These are phyloP conservation scores for Cyanoramphus novaezelandiae DNA, from an alignment of 2,113 vertebrate species.

Conservation along the genomic window DNA sequence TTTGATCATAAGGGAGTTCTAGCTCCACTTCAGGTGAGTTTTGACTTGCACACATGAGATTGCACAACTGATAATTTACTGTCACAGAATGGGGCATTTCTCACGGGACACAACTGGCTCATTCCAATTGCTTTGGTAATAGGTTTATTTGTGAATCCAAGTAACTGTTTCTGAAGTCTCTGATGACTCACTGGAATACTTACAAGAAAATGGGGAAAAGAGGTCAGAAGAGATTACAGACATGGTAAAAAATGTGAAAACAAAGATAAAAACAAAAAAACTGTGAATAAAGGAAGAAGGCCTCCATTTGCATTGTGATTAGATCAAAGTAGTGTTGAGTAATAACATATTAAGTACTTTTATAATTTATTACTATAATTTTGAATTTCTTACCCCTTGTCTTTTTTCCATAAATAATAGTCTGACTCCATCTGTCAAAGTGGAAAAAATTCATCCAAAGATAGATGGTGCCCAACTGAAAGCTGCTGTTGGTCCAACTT, in stretches of 20 bases:
- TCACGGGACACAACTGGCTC: fast-evolving
- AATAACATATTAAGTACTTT: neutral
- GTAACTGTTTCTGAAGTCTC: neutral
- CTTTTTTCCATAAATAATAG: conserved; percentile 72
- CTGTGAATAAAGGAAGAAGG: neutral
- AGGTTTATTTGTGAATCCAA: neutral
- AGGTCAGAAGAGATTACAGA: neutral
- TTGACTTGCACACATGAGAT: neutral
- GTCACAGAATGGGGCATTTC: neutral
- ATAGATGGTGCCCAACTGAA: conserved; percentile 88
- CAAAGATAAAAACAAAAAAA: neutral
- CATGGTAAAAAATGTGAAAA: neutral
- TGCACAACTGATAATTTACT: neutral
- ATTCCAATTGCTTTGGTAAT: neutral
- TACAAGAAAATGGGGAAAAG: neutral
- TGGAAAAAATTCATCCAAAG: conserved; percentile 95
- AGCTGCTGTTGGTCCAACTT: conserved; percentile 84
- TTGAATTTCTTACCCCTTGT: neutral
- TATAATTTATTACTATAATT: neutral
- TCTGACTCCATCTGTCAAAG: conserved; percentile 90
- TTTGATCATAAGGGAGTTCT: neutral
- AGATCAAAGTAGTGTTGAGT: neutral
- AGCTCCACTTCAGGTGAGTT: neutral
- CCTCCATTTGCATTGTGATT: neutral
- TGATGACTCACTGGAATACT: neutral